phyloP scores from a whole-genome alignment of 2,113 vertebrate genomes.

The Lucifuga dentata region DNA sequence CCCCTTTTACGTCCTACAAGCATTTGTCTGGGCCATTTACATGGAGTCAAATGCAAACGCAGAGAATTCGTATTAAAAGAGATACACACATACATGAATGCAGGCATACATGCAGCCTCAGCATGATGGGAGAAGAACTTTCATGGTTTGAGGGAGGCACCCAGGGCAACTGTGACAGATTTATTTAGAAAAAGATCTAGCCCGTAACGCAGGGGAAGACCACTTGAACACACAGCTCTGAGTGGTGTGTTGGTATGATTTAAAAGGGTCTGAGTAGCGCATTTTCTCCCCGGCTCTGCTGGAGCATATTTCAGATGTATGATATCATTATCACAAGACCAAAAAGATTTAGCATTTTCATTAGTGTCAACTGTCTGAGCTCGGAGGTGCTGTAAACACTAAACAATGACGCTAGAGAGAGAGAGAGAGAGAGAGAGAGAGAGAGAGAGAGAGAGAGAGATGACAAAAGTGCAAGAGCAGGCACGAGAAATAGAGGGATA shows the following conservation, averaged over 20 bases:
- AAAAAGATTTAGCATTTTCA: constrained; percentile 69
- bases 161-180: constrained; percentile 83
- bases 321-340: constrained; percentile 83
- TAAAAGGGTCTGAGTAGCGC: constrained; percentile 81
- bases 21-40: constrained; percentile 83
- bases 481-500: constrained; percentile 33
- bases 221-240: constrained; percentile 85
- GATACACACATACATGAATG: constrained; percentile 12
- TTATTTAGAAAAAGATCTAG: constrained; percentile 85
- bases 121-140: constrained; percentile 69
- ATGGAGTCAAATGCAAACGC: constrained; percentile 86
- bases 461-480: constrained; percentile 42
- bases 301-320: constrained; percentile 76
- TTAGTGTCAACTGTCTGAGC: constrained; percentile 74
- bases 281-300: constrained; percentile 80
- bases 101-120: constrained; percentile 16
- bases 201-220: constrained; percentile 84
- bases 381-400: constrained; percentile 84
- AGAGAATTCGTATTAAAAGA: constrained; percentile 54
- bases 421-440: constrained; percentile 58
- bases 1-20: constrained; percentile 53
- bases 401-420: constrained; percentile 85
- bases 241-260: constrained; percentile 76
- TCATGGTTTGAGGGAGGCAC: constrained; percentile 83
- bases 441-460: constrained; percentile 14